Evolutionary conservation across 2,888 invertebrate genomes (phyloP).

Genomic region (Oegoconia quadripuncta): DNA sequence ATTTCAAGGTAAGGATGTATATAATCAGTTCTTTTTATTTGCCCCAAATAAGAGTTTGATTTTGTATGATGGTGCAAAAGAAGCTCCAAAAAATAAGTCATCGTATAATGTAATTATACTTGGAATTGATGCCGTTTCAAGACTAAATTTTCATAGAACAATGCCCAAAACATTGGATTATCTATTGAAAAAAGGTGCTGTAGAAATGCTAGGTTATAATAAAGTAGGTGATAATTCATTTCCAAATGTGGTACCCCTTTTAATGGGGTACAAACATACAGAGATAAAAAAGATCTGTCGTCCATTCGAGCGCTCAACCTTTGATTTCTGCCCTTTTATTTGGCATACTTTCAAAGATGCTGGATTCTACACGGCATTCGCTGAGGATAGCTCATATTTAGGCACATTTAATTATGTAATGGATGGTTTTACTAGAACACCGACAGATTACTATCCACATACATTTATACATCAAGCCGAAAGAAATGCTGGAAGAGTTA

Average conservation of each 20-base stretch:
- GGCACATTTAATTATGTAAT: slow-evolving; percentile 4
- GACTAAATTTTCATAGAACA: slow-evolving; percentile 89
- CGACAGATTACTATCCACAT: slow-evolving; percentile 88
- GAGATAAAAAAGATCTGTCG: slow-evolving; percentile 81
- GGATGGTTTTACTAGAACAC: slow-evolving; percentile 78
- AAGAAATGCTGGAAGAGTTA: slow-evolving; percentile 75
- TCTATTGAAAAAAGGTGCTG: slow-evolving; percentile 78
- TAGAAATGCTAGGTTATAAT: slow-evolving; percentile 92
- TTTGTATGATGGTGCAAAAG: slow-evolving; percentile 13
- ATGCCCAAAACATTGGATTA: slow-evolving; percentile 84
- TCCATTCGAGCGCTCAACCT: slow-evolving; percentile 67
- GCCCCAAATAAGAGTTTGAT: slow-evolving; percentile 54
- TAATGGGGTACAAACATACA: slow-evolving; percentile 81
- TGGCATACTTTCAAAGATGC: slow-evolving; percentile 85
- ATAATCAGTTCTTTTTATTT: slow-evolving; percentile 83
- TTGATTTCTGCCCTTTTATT: slow-evolving; percentile 86
- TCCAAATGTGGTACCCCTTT: slow-evolving; percentile 89
- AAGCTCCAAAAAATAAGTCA: slow-evolving; percentile 16
- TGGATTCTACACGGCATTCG: slow-evolving; percentile 85
- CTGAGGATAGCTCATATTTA: slow-evolving; percentile 84
- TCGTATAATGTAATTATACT: slow-evolving; percentile 84
- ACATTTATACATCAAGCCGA: slow-evolving; percentile 81
- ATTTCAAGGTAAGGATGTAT: slow-evolving; percentile 56
- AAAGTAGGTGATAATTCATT: slow-evolving; percentile 96
- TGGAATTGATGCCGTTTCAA: slow-evolving; percentile 90